Evolutionary conservation across 2,888 invertebrate genomes (phyloP), one percentile per base, ranked within the genome.

Genomic region (Catotricha subobsoleta): DNA sequence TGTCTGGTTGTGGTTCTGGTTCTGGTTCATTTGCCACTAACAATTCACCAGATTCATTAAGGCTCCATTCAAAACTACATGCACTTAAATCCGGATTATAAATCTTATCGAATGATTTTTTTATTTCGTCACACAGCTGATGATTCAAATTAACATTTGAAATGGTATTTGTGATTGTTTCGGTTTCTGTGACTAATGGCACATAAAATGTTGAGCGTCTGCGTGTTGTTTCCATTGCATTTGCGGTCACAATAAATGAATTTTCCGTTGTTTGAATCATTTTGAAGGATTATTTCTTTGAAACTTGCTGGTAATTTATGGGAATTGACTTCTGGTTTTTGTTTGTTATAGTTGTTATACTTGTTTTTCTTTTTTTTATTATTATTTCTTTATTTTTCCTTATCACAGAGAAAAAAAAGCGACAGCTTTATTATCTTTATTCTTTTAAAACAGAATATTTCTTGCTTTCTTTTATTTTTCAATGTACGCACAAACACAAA

Each of bases 131-230:
- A 39, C 25, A 25, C 15, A 38, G 20, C 8, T 38, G 12, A 3
- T 9, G 3, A 3, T 3, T n/a, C 10, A 21, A 21, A 12, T 23
- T 25, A 8, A 34, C 38, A 4, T 36, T 39, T 21, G 19, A 30
- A 19, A 16, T 21, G 13, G 23, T 33, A 16, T 23, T 20, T 19
- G 36, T 20, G 9, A 12, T n/a, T 36, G 20, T 7, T 21, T n/a
- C 20, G n/a, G 35, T 19, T 21, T 41, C 39, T 28, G 21, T 31
- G 7, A 60, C 56, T 49, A 80, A 64, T 48, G 80, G 74, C 48
- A 80, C 77, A 62, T 80, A 80, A 61, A 80, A 80, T 48, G 79
- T 76, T 38, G 80, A 80, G 46, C 80, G 69, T 45, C 80, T 68
- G 39, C 74, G 66, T 46, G 67, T 56, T 48, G 66, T 62, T 18